These are phyloP conservation scores for Semaprochilodus insignis DNA, from an alignment of 2,797 vertebrate species.

Conservation along the genomic window DNA sequence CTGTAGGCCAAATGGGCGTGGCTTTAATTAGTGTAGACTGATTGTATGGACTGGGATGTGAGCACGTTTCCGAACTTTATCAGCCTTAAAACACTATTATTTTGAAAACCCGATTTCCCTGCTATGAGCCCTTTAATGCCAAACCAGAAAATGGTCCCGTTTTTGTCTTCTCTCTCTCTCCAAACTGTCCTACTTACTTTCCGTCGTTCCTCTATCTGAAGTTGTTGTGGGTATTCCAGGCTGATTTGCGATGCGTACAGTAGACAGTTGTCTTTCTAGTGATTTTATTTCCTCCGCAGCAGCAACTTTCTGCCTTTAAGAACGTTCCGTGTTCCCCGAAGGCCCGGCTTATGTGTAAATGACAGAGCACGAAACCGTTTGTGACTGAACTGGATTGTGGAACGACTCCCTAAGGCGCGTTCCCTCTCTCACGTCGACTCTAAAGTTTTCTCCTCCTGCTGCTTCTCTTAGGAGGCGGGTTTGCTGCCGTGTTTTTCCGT, in stretches of 20 bases:
- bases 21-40: too few relatives aligned
- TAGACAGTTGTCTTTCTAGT: slow-evolving; percentile 31
- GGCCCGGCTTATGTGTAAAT: slow-evolving; percentile 21
- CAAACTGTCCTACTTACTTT: neutral
- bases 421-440: slow-evolving; percentile 24
- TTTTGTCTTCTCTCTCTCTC: neutral
- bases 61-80: too few relatives aligned
- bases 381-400: slow-evolving; percentile 41
- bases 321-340: neutral
- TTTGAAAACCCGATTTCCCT: neutral
- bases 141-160: neutral
- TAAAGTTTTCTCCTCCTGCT: slow-evolving; percentile 4
- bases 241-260: slow-evolving; percentile 4
- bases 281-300: slow-evolving; percentile 11
- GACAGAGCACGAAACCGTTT: slow-evolving; percentile 34
- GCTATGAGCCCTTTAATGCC: neutral
- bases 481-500: neutral
- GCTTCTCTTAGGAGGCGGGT: slow-evolving; percentile 17
- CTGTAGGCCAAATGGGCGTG: too few relatives aligned
- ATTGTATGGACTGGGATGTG: too few relatives aligned
- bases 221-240: too few relatives aligned
- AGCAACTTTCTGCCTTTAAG: slow-evolving; percentile 16
- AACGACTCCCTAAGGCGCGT: slow-evolving; percentile 30
- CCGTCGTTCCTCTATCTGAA: neutral
- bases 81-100: too few relatives aligned